Percentiles rank a stretch among this genome's conserved stretches.
Evolutionary conservation across 2,113 vertebrate species (phyloP).

Genomic region (Pterocles burchelli): DNA sequence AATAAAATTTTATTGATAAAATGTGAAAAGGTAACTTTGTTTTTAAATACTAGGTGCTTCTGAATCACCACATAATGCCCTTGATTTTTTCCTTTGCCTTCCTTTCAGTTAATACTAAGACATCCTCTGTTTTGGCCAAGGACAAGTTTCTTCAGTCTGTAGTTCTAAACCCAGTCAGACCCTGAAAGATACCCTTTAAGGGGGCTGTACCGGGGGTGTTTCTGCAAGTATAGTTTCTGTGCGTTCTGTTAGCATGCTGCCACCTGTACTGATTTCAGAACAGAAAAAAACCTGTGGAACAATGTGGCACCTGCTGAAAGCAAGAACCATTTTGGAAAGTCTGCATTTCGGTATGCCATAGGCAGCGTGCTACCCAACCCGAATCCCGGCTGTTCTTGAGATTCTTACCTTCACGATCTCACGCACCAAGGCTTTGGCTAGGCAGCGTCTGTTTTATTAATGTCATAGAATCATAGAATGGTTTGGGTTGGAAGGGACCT

Average conservation of each 20-base stretch:
- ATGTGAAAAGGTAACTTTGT: neutral
- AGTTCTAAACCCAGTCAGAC: neutral
- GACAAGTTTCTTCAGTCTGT: neutral
- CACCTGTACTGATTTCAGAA: neutral
- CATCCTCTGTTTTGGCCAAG: neutral
- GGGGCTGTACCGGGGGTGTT: neutral
- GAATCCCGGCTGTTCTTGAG: neutral
- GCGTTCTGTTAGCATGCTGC: neutral
- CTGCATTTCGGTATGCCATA: neutral
- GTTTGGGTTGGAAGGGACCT: no score
- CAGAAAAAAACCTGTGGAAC: neutral
- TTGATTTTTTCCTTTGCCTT: neutral
- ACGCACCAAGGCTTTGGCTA: rapidly evolving
- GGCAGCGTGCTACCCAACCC: neutral
- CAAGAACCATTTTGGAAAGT: neutral
- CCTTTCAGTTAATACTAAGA: neutral
- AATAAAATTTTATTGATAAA: neutral
- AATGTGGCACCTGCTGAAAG: neutral
- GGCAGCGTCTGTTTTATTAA: neutral
- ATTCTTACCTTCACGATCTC: neutral
- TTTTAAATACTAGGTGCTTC: neutral
- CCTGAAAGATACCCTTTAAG: neutral
- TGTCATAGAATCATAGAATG: no score
- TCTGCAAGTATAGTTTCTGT: neutral
- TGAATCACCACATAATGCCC: neutral